Evolutionary conservation across 2,797 vertebrate genomes (phyloP), one percentile per base, ranked within the genome.

Genomic region (Morus bassanus): DNA sequence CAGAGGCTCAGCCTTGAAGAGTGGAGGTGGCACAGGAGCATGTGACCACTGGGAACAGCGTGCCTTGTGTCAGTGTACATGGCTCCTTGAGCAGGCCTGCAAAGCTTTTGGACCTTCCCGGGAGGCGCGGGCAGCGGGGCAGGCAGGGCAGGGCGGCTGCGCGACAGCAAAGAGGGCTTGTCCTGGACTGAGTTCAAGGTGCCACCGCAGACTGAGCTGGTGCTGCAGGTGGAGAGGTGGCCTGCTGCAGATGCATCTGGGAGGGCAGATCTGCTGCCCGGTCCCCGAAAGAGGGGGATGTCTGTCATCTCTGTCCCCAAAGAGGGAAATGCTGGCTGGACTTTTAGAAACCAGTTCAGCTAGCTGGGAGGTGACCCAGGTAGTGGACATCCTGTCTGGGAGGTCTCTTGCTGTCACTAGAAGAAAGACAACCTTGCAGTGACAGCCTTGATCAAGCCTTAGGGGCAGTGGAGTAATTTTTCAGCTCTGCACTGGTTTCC

Each of bases 31-130:
- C 0, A 0, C 0, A 1, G 78, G n/a, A 56, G 48, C 4, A 0
- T n/a, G 45, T 53, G 45, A 21, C n/a, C 3, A 1, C n/a, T n/a
- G 48, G 67, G 70, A 18, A 67, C 39, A 79, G 53, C 9, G 0
- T 2, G 2, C 30, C 54, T 50, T 4, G 2, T 53, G 39, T 43
- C 35, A 7, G 9, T 30, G 31, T 17, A 13, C 0, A 0, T 61
- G 57, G 61, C 51, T 73, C 23, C 78, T 46, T 51, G 30, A 74
- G 74, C 60, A 22, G 9, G 27, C 37, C 75, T 75, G 43, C 10
- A 4, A 61, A 79, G 43, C 5, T 45, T 79, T 50, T 64, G 56
- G 16, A 27, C 43, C 57, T 70, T 70, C 46, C 60, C 51, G 45
- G 59, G 63, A 61, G 28, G 46, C 3, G 1, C 2, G 1, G 25